These are phyloP conservation scores for Triops cancriformis DNA, from an alignment of 1,140 invertebrate species.

Conservation along the genomic window DNA sequence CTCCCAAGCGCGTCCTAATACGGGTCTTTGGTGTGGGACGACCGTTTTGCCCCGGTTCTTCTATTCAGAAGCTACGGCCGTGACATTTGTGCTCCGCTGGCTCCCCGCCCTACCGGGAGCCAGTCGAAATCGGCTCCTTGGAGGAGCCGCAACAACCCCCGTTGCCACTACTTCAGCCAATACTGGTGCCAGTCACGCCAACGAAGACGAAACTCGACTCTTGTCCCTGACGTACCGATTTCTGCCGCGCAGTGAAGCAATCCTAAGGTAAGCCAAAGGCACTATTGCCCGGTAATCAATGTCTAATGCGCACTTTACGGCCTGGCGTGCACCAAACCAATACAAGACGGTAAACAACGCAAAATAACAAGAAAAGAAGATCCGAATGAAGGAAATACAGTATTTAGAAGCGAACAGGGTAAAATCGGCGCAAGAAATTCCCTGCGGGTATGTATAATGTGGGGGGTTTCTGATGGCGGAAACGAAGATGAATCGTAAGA, in stretches of 20 bases:
- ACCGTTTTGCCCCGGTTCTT: constrained; percentile 23
- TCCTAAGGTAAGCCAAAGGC: constrained; percentile 19
- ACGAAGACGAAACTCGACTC: constrained; percentile 12
- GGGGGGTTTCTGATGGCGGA: background rate
- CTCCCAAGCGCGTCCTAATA: background rate
- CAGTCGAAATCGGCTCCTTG: background rate
- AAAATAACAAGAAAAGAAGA: background rate
- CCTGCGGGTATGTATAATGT: background rate
- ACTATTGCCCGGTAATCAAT: background rate
- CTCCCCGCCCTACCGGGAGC: background rate
- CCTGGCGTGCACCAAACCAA: background rate
- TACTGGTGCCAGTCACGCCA: constrained; percentile 7
- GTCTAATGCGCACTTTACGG: background rate
- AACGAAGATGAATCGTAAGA: constrained; percentile 4
- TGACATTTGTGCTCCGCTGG: constrained; percentile 26
- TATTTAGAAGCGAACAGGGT: background rate
- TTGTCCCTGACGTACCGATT: constrained; percentile 24
- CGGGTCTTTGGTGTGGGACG: constrained; percentile 26
- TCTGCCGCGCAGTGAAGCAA: background rate
- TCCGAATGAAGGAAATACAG: background rate
- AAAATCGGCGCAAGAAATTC: background rate
- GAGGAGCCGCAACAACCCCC: background rate
- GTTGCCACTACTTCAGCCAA: background rate
- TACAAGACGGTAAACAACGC: background rate
- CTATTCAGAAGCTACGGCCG: constrained; percentile 26